Conservation (phyloP, 2,888 invertebrate species). For the Eupithecia dodoneata region DNA sequence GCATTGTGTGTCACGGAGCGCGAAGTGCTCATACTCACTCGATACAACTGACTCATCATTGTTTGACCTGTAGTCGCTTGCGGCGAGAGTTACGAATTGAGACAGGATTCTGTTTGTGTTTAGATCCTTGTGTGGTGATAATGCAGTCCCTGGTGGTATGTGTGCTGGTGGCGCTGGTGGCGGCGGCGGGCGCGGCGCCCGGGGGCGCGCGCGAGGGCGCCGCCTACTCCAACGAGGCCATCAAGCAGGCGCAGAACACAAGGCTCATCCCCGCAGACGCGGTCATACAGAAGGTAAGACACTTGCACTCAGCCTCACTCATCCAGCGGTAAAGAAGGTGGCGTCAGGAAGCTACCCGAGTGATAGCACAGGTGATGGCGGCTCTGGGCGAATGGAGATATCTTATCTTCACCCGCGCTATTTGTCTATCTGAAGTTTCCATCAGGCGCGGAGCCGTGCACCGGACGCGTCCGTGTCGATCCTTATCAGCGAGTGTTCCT, state of each 20-base stretch:
- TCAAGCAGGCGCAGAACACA: constrained; percentile 93
- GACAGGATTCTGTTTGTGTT: neutral
- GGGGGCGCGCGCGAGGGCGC: constrained; percentile 88
- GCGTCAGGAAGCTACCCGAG: neutral
- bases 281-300: constrained; percentile 90
- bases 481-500: neutral
- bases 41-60: neutral
- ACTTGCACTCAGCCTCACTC: neutral
- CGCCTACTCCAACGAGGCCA: constrained; percentile 93
- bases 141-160: constrained; percentile 74
- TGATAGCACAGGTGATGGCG: neutral
- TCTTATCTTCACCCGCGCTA: neutral
- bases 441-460: neutral
- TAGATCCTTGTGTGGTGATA: constrained; percentile 29
- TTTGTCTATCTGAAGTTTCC: constrained; percentile 16
- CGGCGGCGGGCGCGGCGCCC: constrained; percentile 84
- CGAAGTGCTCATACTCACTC: neutral
- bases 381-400: neutral
- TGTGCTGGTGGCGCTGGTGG: constrained; percentile 76
- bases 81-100: neutral
- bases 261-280: constrained; percentile 94
- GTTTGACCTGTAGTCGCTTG: no score
- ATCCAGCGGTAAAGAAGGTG: neutral
- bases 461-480: neutral
- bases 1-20: neutral